Percentiles rank a stretch among this genome's conserved stretches.
Evolutionary conservation across 2,113 vertebrate species (phyloP).

Genomic region (Grus americana): DNA sequence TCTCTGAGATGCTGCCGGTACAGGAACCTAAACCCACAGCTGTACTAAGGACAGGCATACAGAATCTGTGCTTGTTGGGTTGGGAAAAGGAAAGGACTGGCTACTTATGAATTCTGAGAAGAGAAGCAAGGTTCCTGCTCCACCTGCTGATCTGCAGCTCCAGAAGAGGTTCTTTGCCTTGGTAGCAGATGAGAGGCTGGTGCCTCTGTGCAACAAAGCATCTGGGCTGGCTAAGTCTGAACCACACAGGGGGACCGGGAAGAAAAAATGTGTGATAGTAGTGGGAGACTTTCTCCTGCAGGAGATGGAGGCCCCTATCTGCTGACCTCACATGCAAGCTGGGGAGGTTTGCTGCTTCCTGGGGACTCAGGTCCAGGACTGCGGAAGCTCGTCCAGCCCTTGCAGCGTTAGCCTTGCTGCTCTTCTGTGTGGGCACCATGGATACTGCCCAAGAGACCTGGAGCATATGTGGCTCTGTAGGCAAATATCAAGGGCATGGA

Average conservation of each 20-base stretch:
- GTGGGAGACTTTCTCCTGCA: not conserved
- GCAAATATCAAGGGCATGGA: not conserved
- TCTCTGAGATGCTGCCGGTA: not conserved
- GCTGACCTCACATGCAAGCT: not conserved
- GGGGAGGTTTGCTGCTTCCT: not conserved
- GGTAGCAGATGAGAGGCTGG: not conserved
- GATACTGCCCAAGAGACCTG: not conserved
- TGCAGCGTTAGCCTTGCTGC: not conserved
- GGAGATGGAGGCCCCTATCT: fast-evolving
- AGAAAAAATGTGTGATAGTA: not conserved
- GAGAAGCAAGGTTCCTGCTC: not conserved
- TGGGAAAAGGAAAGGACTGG: not conserved
- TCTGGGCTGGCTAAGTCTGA: not conserved
- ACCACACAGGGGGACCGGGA: no score
- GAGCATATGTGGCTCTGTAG: not conserved
- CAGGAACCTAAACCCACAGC: not conserved
- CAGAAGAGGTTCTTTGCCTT: not conserved
- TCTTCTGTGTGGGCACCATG: not conserved
- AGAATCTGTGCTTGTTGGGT: not conserved
- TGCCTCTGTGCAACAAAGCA: not conserved
- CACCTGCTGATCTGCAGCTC: not conserved
- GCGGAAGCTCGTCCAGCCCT: not conserved
- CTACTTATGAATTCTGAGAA: not conserved
- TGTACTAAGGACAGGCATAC: not conserved
- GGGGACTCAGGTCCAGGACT: not conserved